Evolutionary conservation across 2,888 invertebrate genomes (phyloP), one percentile per base, ranked within the genome.

Genomic region (Chymomyza caudatula): DNA sequence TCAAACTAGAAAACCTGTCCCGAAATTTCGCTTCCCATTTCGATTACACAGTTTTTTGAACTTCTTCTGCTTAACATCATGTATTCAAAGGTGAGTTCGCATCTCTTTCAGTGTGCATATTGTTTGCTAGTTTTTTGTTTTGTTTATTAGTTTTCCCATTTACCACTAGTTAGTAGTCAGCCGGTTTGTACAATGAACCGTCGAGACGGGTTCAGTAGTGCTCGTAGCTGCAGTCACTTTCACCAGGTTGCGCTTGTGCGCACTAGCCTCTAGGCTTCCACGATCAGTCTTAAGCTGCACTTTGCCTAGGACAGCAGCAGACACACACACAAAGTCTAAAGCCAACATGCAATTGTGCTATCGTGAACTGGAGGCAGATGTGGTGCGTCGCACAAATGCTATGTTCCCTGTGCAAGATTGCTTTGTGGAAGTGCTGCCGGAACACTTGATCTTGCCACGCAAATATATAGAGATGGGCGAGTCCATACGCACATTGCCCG

Each of bases 341-440:
- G 29, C 13, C 23, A 44, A 44, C 68, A 88, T 88, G 88, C 71
- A 86, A 67, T 76, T 89, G 11, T 77, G 76, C 43, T 94, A 93
- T 89, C 92, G 92, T 13, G 93, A 93, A 67, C 83, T 94, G 43
- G 93, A 93, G 56, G 92, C 92, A n/a, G 92, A 92, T 60, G 90
- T 92, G 0, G 92, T 92, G 0, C 91, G 91, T 25, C 91, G 92
- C 76, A 90, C 95, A 65, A 94, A 96, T 76, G 91, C 92, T 57
- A 92, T 94, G 89, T 95, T 94, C 74, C 93, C 94, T 11, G 92
- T 92, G 47, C 93, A 93, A 78, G 92, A 94, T 82, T 93, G 94
- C 71, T 93, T 96, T 89, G 91, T 95, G 25, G 93, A 94, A 87
- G 94, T 95, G 15, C 92, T 94, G 83, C 96, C 96, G 0, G 94